Evolutionary conservation across 2,113 vertebrate genomes (phyloP).

Genomic region (Oreocharis arfaki): DNA sequence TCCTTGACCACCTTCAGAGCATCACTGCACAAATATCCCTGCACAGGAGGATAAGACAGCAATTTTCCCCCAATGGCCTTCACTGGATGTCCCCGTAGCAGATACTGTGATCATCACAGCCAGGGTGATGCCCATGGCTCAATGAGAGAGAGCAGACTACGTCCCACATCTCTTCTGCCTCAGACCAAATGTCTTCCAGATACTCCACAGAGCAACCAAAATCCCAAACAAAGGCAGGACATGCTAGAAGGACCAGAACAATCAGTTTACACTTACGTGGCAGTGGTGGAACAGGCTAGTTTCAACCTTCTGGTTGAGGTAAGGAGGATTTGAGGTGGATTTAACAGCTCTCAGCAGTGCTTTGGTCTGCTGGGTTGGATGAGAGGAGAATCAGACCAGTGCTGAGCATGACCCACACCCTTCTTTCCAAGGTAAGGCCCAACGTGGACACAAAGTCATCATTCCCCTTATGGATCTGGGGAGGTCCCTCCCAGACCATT

Average conservation of each 20-base stretch:
- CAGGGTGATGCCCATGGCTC: not conserved
- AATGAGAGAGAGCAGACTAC: not conserved
- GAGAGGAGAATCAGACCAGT: not conserved
- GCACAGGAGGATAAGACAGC: not conserved
- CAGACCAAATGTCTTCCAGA: not conserved
- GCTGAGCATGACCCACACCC: not conserved
- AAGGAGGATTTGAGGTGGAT: not conserved
- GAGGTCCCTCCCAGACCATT: rapidly evolving
- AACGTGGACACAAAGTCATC: not conserved
- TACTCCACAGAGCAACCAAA: not conserved
- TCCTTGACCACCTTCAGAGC: not conserved
- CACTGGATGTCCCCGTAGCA: not conserved
- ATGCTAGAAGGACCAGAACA: not conserved
- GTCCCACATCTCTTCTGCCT: not conserved
- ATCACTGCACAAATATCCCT: not conserved
- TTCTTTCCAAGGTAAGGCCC: not conserved
- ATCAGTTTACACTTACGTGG: rapidly evolving
- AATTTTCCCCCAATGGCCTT: rapidly evolving
- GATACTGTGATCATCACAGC: not conserved
- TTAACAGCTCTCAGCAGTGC: not conserved
- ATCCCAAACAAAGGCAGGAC: not conserved
- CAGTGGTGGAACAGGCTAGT: not conserved
- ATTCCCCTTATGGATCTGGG: not conserved
- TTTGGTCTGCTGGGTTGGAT: not conserved
- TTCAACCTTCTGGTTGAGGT: not conserved